Conservation (phyloP, 2,797 vertebrate genomes). For the Hippoglossus hippoglossus region DNA sequence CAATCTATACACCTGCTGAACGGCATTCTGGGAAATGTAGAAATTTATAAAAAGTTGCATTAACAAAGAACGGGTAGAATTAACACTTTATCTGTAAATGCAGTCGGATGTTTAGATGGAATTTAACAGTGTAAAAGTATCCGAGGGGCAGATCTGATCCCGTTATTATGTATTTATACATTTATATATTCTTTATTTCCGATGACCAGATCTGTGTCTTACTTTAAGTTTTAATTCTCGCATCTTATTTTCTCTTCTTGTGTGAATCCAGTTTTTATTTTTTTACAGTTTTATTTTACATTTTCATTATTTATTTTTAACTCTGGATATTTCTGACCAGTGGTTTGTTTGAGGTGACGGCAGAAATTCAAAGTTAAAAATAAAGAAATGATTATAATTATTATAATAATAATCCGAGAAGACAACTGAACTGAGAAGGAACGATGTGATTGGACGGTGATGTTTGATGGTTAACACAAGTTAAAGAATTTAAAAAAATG, state of each 20-base stretch:
- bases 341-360: not conserved
- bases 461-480: not conserved
- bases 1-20: no score
- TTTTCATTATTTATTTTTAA: conserved; percentile 5
- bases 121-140: conserved; percentile 3
- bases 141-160: not conserved
- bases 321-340: not conserved
- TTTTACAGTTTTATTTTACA: conserved; percentile 23
- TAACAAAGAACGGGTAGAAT: no score
- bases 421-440: not conserved
- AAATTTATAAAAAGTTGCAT: no score
- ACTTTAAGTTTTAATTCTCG: not conserved
- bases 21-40: no score
- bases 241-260: conserved; percentile 4
- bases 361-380: not conserved
- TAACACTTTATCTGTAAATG: no score
- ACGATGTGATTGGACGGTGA: conserved; percentile 22
- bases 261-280: conserved; percentile 19
- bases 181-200: not conserved
- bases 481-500: not conserved
- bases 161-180: not conserved
- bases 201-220: not conserved
- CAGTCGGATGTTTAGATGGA: not conserved
- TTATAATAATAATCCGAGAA: not conserved
- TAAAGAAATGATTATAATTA: not conserved